Base-by-base conservation (phyloP, 2,888 invertebrate genomes). In the Cataglyphis rosenhaueri region DNA sequence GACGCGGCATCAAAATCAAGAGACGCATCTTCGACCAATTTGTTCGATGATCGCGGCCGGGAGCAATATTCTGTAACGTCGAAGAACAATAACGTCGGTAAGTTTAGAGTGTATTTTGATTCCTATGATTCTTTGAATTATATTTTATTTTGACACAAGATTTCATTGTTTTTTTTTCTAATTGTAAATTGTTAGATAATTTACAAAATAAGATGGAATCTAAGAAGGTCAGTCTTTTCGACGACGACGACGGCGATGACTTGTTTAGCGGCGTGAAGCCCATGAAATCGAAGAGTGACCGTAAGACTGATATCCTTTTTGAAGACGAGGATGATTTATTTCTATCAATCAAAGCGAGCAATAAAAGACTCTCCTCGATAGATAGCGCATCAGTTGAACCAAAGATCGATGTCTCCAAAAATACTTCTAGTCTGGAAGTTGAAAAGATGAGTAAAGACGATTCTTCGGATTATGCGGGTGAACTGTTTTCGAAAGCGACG, bases 211-310 rank as follows among this genome's bases (percentile, higher is more conserved):
- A 29, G 10, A 59, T 57, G 41, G 38, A 44, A 8, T 5, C 84
- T 41, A 90, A 83, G 66, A 86, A 75, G 12, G 86, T 83, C 18
- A 91, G 90, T 55, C 85, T 94, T 41, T 94, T 94, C 73, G 92
- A 93, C 55, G 90, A 93, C 6, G 90, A 41, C 6, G 35, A 91
- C 35, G 86, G 89, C 55, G 87, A 89, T 29, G 92, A 91, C 81
- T 73, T 93, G 25, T 92, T 93, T 32, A n/a, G n/a, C n/a, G 84
- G 84, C 59, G 74, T 79, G 32, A 86, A 83, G 6, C 38, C 81
- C 18, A 73, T 9, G 5, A 78, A 78, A 2, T 18, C 57, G 9
- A 84, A 83, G 44, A 79, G 18, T 18, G 84, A 87, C 10, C 15
- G 15, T 4, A 90, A 83, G 41, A 44, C 15, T 44, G 10, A 18